Evolutionary conservation across 2,113 vertebrate species (phyloP), one percentile per base, ranked within the genome.

Genomic region (Hippoglossus stenolepis): DNA sequence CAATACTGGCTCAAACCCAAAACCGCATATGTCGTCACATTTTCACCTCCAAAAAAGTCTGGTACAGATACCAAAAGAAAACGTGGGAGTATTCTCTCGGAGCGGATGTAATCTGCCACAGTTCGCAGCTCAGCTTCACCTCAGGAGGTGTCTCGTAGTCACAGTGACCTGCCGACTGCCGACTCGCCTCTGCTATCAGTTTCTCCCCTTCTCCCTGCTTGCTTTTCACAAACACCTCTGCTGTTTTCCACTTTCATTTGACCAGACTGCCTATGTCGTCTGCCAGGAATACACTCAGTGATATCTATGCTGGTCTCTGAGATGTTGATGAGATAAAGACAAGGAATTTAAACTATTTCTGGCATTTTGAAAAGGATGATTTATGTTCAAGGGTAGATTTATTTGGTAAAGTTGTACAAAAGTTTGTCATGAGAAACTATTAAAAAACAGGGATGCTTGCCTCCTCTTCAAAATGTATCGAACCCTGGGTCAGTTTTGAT

Each of bases 101-200:
- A 31, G 28, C 28, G 4, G 28, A 31, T 31, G 1, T 31, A 31
- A 87, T 90, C 85, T 70, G 61, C 74, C 45, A 18, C 77, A 15
- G 79, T 87, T 79, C 90, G 78, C 53, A 0, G 74, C 65, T 90
- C 77, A 82, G 83, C 75, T 63, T 40, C 87, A 83, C 85, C 84
- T 82, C 80, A 21, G 75, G 75, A 85, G 78, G 78, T 26, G 60
- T 75, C 73, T 80, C 60, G 20, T 35, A 7, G 64, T 71, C 23
- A 60, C 79, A 53, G 57, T 79, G 79, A 83, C 80, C 84, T 56
- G 79, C 76, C 53, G 79, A 61, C 77, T 73, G 74, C 57, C 38
- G 38, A 57, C 70, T 63, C 13, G 14, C 23, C 73, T 73, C 45
- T 20, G 70, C 80, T 89, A 65, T 87, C 80, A 61, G 17, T 76